Evolutionary conservation across 2,888 invertebrate genomes (phyloP).

Genomic region (Nephrotoma appendiculata): DNA sequence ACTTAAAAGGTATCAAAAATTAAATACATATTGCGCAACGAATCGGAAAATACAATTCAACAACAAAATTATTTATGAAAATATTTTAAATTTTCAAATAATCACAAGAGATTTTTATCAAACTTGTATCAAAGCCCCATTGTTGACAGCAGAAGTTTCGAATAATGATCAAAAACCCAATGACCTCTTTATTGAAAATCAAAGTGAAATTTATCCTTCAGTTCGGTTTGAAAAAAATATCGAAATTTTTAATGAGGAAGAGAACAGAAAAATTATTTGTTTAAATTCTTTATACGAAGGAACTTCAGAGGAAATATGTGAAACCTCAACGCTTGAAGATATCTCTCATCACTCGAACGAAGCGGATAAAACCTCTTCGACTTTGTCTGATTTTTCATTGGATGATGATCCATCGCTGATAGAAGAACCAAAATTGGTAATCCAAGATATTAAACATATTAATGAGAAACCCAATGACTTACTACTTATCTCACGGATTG

Average conservation of each 20-base stretch:
- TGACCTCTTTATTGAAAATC: background rate
- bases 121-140: background rate
- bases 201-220: background rate
- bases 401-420: conserved; percentile 4
- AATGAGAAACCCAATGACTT: conserved; percentile 23
- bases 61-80: background rate
- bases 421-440: background rate
- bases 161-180: background rate
- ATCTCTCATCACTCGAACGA: background rate
- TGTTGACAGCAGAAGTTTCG: background rate
- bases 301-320: background rate
- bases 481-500: conserved; percentile 16
- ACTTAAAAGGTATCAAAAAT: conserved; percentile 18
- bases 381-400: background rate
- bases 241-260: background rate
- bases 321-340: background rate
- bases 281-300: background rate
- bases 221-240: background rate
- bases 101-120: background rate
- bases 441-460: background rate
- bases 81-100: background rate
- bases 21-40: background rate
- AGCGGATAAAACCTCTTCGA: background rate
- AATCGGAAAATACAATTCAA: background rate
- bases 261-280: background rate